Evolutionary conservation across 92 coral and sea anemone genomes (phyloP).

Genomic region (Zoanthus sociatus): DNA sequence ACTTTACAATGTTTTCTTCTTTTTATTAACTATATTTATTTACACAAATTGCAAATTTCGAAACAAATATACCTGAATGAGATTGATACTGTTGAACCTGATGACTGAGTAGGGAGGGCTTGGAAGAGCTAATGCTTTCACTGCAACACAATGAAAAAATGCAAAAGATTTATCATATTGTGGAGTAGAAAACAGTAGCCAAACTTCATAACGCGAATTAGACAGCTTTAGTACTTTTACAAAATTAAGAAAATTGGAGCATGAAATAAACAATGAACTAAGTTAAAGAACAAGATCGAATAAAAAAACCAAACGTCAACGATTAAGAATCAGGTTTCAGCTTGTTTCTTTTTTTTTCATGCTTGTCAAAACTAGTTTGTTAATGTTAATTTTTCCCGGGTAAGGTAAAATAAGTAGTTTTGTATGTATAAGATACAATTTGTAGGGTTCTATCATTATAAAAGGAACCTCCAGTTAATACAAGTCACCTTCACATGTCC

Average conservation of each 20-base stretch:
- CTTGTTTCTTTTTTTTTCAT: no score
- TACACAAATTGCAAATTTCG: background rate
- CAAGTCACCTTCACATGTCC: slow-evolving; percentile 28
- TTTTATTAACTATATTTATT: background rate
- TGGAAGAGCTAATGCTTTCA: slow-evolving; percentile 17
- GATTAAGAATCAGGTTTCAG: no score
- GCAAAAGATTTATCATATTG: background rate
- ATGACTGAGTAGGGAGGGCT: slow-evolving; percentile 12
- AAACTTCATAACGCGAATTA: no score
- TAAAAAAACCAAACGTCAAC: no score
- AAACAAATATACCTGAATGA: slow-evolving; percentile 11
- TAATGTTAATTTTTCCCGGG: background rate
- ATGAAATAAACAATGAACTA: no score
- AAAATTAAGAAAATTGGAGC: no score
- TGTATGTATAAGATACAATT: no score
- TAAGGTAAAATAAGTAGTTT: background rate
- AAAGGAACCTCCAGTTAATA: no score
- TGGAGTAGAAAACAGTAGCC: background rate
- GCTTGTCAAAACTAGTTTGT: no score
- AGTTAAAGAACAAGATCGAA: no score
- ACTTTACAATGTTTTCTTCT: background rate
- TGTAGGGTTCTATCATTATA: no score
- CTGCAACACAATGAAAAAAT: slow-evolving; percentile 23
- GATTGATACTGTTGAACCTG: slow-evolving; percentile 23
- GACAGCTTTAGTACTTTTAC: no score